Evolutionary conservation across 2,797 vertebrate species (phyloP).

Genomic region (Babyrousa celebensis): DNA sequence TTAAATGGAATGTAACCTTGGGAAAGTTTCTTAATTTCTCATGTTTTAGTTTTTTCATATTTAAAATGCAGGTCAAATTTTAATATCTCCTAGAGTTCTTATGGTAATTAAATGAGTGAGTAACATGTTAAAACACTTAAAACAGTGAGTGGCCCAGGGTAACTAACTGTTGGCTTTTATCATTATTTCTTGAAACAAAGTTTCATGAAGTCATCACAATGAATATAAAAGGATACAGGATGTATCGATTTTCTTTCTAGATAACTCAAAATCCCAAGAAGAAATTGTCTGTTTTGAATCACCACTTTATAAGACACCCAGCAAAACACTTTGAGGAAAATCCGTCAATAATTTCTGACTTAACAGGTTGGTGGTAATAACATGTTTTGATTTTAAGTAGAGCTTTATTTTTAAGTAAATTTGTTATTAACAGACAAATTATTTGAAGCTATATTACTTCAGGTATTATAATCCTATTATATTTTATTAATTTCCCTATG

Average conservation of each 20-base stretch:
- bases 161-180: conserved; percentile 32
- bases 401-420: conserved; percentile 44
- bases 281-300: conserved; percentile 94
- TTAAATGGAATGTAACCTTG: neutral
- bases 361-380: conserved; percentile 92
- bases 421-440: conserved; percentile 12
- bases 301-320: conserved; percentile 98
- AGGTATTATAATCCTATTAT: neutral
- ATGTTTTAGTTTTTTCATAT: conserved; percentile 50
- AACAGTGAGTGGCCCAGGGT: neutral
- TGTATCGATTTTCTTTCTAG: conserved; percentile 90
- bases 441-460: conserved; percentile 21
- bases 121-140: neutral
- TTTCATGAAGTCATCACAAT: conserved; percentile 11
- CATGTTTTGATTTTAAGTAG: conserved; percentile 61
- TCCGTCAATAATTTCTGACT: conserved; percentile 89
- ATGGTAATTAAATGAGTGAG: neutral
- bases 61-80: conserved; percentile 32
- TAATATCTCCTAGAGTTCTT: conserved; percentile 15
- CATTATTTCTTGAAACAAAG: conserved; percentile 41
- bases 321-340: conserved; percentile 93
- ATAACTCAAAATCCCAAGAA: conserved; percentile 94
- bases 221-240: conserved; percentile 45
- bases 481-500: conserved; percentile 35
- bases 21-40: conserved; percentile 47